Conservation (phyloP, 2,888 invertebrate genomes). For the Cetonia aurata region DNA sequence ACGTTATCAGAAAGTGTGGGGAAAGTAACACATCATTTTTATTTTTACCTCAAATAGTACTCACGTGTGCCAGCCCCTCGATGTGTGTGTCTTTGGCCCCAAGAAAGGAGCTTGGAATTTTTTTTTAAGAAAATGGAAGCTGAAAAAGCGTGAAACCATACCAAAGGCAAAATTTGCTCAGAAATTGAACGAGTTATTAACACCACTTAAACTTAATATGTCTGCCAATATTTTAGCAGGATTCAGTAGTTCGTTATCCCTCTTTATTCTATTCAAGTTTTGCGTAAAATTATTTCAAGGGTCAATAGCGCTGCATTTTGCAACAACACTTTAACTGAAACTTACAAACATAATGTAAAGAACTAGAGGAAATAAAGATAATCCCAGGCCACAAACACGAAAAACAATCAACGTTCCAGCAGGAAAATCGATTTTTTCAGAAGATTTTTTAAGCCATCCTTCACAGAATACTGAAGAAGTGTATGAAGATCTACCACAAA, state of each 20-base stretch:
- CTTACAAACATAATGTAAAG: background rate
- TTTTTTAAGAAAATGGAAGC: background rate
- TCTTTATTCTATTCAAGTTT: background rate
- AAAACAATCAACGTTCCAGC: background rate
- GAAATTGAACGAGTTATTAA: background rate
- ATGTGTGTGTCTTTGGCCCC: slow-evolving; percentile 2
- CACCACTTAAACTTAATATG: background rate
- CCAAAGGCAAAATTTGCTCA: background rate
- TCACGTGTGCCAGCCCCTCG: background rate
- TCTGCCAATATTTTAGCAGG: slow-evolving; percentile 3
- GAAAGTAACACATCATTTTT: background rate
- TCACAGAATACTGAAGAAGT: background rate
- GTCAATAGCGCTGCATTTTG: background rate
- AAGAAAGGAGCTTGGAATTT: slow-evolving; percentile 1
- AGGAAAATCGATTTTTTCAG: background rate
- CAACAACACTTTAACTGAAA: background rate
- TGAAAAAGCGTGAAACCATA: no score
- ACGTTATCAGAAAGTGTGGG: background rate
- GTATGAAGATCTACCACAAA: no score
- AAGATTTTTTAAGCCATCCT: background rate
- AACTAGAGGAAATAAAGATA: background rate
- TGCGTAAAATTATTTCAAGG: slow-evolving; percentile 1
- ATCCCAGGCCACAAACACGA: background rate
- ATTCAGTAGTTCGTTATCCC: slow-evolving; percentile 1
- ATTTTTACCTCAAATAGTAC: background rate